Conservation (phyloP, 2,797 vertebrate genomes). For the Hylomyscus alleni region DNA sequence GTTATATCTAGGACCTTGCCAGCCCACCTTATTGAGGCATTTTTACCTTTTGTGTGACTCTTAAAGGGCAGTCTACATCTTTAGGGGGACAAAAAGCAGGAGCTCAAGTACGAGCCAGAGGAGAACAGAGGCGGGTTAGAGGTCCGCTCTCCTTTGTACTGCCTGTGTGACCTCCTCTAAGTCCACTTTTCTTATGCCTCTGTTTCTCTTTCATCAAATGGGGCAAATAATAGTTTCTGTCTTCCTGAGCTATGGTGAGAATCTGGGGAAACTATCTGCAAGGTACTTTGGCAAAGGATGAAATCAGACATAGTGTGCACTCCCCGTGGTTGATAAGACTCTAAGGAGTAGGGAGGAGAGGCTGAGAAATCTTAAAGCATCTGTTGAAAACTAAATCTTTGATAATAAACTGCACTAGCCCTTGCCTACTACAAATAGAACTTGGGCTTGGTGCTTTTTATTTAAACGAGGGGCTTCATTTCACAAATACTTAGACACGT, state of each 20-base stretch:
- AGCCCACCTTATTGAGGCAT: not conserved
- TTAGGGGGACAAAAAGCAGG: not conserved
- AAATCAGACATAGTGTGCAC: too few species aligned
- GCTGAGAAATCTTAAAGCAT: not conserved
- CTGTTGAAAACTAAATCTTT: not conserved
- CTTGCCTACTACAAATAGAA: not conserved
- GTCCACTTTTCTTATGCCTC: not conserved
- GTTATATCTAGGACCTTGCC: not conserved
- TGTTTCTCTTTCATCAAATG: not conserved
- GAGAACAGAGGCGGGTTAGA: not conserved
- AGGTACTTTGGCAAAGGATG: not conserved
- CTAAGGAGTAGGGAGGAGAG: not conserved
- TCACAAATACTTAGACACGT: not conserved
- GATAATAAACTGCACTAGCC: not conserved
- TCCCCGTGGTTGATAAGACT: not conserved
- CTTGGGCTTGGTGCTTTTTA: constrained; percentile 9
- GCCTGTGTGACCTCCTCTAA: not conserved
- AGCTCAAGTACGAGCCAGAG: not conserved
- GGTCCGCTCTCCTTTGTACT: not conserved
- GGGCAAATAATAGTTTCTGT: not conserved
- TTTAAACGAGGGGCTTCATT: not conserved
- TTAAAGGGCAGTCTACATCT: not conserved
- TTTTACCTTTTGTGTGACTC: constrained; percentile 1
- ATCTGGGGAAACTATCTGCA: not conserved
- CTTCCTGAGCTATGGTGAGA: not conserved